Conservation (phyloP, 2,113 vertebrate genomes). For the Montifringilla adamsi region DNA sequence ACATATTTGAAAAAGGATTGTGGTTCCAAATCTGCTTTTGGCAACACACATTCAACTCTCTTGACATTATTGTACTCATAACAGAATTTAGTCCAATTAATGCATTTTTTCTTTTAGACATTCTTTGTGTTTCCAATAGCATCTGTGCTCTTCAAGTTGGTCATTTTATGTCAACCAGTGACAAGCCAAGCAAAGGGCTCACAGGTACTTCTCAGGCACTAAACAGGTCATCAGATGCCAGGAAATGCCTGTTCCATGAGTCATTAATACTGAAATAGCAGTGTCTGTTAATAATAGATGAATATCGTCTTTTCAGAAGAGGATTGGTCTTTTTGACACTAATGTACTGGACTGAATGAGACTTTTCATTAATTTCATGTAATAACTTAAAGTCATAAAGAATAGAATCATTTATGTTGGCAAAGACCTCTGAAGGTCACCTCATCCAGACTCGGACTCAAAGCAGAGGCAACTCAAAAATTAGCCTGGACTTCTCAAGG, state of each 20-base stretch:
- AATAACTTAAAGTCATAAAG: background rate
- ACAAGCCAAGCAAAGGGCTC: background rate
- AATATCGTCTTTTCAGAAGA: background rate
- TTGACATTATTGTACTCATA: background rate
- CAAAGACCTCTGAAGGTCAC: background rate
- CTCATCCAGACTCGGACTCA: background rate
- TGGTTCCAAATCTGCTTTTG: background rate
- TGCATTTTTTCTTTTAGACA: background rate
- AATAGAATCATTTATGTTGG: background rate
- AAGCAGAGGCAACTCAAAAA: background rate
- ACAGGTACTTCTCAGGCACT: background rate
- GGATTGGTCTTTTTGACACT: background rate
- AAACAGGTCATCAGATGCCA: slow-evolving; percentile 20
- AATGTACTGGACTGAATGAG: background rate
- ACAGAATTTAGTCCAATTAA: slow-evolving; percentile 16
- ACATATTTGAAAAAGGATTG: background rate
- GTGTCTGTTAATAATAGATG: slow-evolving; percentile 41
- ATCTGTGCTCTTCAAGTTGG: background rate
- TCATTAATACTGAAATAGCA: slow-evolving; percentile 33
- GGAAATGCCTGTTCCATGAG: background rate
- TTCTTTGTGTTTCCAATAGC: background rate
- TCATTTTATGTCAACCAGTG: background rate
- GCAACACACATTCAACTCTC: background rate
- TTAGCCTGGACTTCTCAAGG: background rate
- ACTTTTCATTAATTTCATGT: background rate